Evolutionary conservation across 2,797 vertebrate species (phyloP).

Genomic region (Rhodeus uyekii): DNA sequence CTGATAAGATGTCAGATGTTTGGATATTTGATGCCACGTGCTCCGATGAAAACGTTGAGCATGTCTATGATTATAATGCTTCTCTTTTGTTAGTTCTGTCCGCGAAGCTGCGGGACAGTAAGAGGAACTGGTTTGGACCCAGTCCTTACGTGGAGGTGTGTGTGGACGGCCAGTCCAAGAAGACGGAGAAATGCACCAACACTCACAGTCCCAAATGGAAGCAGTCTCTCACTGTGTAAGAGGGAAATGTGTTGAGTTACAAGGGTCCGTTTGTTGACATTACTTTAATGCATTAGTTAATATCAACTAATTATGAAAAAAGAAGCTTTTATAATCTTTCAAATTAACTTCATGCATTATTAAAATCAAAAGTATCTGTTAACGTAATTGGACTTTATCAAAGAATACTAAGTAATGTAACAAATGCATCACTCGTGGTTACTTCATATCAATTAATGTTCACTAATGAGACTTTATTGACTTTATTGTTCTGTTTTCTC

Average conservation of each 20-base stretch:
- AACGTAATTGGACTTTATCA: neutral
- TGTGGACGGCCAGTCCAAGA: slow-evolving; percentile 97
- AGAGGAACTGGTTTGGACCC: slow-evolving; percentile 98
- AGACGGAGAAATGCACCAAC: slow-evolving; percentile 97
- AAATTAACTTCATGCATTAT: neutral
- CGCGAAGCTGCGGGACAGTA: slow-evolving; percentile 96
- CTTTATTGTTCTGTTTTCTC: neutral
- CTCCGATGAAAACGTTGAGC: neutral
- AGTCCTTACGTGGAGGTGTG: slow-evolving; percentile 97
- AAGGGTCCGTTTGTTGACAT: neutral
- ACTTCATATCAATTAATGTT: neutral
- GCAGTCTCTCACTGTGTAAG: slow-evolving; percentile 95
- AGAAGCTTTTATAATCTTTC: neutral
- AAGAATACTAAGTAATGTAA: neutral
- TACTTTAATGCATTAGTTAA: neutral
- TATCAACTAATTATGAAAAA: neutral
- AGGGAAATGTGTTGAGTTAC: slow-evolving; percentile 48
- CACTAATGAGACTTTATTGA: neutral
- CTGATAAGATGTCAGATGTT: neutral
- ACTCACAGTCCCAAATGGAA: slow-evolving; percentile 99
- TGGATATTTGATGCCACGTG: neutral
- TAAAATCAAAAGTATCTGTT: neutral
- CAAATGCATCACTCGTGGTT: neutral
- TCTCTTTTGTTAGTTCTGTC: slow-evolving; percentile 84
- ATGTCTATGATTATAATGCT: neutral